A percentile compares a stretch with the other conserved stretches of the same genome.
Evolutionary conservation across 2,888 invertebrate species (phyloP).

Genomic region (Patella pellucida): DNA sequence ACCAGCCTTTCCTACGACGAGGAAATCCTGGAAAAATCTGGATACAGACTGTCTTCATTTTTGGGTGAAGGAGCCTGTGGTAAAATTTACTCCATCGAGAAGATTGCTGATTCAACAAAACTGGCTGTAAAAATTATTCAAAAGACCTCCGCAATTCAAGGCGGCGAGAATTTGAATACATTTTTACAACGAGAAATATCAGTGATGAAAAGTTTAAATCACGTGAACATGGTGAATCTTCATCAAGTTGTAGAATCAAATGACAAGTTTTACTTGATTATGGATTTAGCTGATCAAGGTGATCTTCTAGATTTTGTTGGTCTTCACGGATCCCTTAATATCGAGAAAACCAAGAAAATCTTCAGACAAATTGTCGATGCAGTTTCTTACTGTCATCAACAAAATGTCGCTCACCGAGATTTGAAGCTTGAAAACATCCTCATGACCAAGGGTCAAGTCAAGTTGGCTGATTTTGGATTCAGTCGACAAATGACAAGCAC

Average conservation of each 20-base stretch:
- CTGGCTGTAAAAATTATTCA: background rate
- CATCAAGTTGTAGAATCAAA: background rate
- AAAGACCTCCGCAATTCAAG: background rate
- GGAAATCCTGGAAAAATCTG: background rate
- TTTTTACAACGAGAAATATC: background rate
- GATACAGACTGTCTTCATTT: background rate
- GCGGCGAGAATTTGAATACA: background rate
- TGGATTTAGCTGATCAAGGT: constrained; percentile 4
- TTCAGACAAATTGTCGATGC: constrained; percentile 6
- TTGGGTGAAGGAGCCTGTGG: constrained; percentile 4
- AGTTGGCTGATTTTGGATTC: constrained; percentile 8
- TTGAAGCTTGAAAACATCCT: constrained; percentile 5
- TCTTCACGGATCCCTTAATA: constrained; percentile 6
- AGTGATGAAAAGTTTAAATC: background rate
- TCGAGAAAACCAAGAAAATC: constrained; percentile 8
- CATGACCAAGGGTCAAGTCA: background rate
- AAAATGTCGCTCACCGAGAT: constrained; percentile 3
- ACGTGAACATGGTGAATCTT: constrained; percentile 1
- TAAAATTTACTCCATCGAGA: background rate
- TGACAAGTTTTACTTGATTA: background rate
- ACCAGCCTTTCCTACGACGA: no score
- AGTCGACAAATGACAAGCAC: constrained; percentile 8
- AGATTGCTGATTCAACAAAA: background rate
- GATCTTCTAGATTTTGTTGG: constrained; percentile 3
- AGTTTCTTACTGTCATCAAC: constrained; percentile 4